Evolutionary conservation across 2,797 vertebrate species (phyloP), one percentile per base, ranked within the genome.

Genomic region (Mormyrus hasselquistii): DNA sequence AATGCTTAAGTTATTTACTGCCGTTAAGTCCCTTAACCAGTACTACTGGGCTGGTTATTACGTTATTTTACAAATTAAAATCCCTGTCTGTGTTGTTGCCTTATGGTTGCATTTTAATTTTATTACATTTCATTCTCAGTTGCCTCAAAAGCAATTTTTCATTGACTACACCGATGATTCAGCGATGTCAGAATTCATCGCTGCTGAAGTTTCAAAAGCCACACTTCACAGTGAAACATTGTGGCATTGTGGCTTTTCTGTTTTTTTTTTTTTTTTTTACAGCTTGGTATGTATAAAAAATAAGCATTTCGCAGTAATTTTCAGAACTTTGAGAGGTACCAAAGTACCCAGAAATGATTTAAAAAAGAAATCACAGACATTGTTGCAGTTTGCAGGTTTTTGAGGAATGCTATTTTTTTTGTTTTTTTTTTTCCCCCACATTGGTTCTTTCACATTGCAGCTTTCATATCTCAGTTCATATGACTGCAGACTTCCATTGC

Each of bases 1-100:
- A 89, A 87, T 55, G n/a, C 84, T 87, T 83, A 87, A 82, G 25
- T 83, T 88, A 89, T 89, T 82, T 88, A 89, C 79, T 82, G 34
- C 82, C 53, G 12, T 52, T 38, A 88, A 53, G 73, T 59, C 86
- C 86, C 86, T 59, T 29, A 55, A 55, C 73, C 87, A 47, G 41
- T 86, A 49, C 29, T 19, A 1, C 55, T 19, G 5, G 59, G 47
- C 65, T 87, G 29, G 50, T 47, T 84, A 82, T 83, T 62, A 34
- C 0, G 16, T 83, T 22, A 87, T 62, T 87, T 86, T 38, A 41
- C 41, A 59, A 89, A 89, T 83, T 79, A 62, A 88, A 82, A 82
- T 34, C 29, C 53, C 19, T 65, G 38, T 57, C 88, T 69, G 44
- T 4, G 73, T 69, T 89, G 59, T 52, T 85, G 88, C 59, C 57